Evolutionary conservation across 2,888 invertebrate species (phyloP).

Genomic region (Philaethria dido): DNA sequence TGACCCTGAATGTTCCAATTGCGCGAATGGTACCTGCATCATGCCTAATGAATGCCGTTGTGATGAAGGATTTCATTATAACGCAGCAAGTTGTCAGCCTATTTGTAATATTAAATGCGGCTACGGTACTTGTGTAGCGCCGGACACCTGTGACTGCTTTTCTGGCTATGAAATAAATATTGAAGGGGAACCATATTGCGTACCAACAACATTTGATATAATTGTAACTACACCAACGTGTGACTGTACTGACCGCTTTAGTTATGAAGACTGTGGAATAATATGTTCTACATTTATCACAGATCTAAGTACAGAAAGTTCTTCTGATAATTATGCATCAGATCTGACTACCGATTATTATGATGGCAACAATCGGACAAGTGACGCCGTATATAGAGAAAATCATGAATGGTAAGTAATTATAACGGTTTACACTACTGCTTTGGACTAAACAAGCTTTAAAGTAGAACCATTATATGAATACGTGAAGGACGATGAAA

Average conservation of each 20-base stretch:
- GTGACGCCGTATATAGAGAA: conserved; percentile 49
- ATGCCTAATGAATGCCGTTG: conserved; percentile 66
- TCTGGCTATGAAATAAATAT: conserved; percentile 4
- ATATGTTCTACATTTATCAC: conserved; percentile 33
- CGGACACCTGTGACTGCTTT: conserved; percentile 48
- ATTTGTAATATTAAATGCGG: conserved; percentile 51
- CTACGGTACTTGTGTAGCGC: conserved; percentile 50
- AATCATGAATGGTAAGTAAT: conserved; percentile 22
- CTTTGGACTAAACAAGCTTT: no score
- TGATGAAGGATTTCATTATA: conserved; percentile 59
- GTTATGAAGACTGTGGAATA: conserved; percentile 40
- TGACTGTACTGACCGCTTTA: conserved; percentile 47
- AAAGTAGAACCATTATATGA: no score
- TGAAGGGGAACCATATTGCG: background rate
- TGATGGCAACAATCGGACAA: background rate
- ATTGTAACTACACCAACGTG: conserved; percentile 19
- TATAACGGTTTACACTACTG: background rate
- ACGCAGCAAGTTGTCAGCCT: conserved; percentile 50
- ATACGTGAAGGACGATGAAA: no score
- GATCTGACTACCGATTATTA: conserved; percentile 6
- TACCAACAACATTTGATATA: background rate
- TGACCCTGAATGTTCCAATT: conserved; percentile 41
- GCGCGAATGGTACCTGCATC: conserved; percentile 36
- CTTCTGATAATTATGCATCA: background rate
- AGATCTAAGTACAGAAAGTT: background rate